Percentiles rank a stretch among this genome's conserved stretches.
phyloP scores from a whole-genome alignment of 2,797 vertebrate genomes.

The Crax fasciolata region DNA sequence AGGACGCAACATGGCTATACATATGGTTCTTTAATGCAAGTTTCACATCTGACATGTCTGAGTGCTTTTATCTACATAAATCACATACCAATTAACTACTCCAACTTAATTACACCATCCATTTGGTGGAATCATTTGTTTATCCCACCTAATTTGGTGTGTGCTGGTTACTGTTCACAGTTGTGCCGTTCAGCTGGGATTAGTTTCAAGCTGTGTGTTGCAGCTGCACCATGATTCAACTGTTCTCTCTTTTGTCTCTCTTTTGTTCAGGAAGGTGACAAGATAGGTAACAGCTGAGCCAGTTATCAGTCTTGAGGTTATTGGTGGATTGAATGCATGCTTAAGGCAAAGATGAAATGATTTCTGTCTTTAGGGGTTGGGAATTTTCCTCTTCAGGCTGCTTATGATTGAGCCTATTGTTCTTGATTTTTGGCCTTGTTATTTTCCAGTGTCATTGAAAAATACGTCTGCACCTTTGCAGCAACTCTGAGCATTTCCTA shows the following conservation, averaged over 20 bases:
- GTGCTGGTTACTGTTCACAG: constrained; percentile 59
- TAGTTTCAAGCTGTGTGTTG: constrained; percentile 62
- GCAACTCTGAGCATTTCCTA: neutral
- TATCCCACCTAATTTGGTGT: constrained; percentile 88
- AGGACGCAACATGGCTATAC: neutral
- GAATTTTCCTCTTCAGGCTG: neutral
- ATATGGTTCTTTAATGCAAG: neutral
- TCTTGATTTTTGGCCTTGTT: neutral
- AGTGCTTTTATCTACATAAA: constrained; percentile 86
- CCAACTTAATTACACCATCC: constrained; percentile 93
- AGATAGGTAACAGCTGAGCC: constrained; percentile 44
- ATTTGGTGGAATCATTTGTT: constrained; percentile 85
- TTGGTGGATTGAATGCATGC: constrained; percentile 72
- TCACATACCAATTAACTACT: constrained; percentile 89
- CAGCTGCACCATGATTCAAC: constrained; percentile 72
- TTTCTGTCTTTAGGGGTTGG: neutral
- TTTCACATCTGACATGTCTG: constrained; percentile 77
- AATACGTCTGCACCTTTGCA: neutral
- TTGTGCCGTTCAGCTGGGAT: constrained; percentile 73
- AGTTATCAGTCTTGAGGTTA: constrained; percentile 28
- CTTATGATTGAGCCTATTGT: neutral
- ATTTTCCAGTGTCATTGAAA: constrained; percentile 30
- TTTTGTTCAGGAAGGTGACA: constrained; percentile 45
- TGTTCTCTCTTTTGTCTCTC: constrained; percentile 54
- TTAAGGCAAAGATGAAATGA: neutral